These are phyloP conservation scores for Elephantulus edwardii DNA, from an alignment of 2,113 vertebrate genomes.

Conservation along the genomic window DNA sequence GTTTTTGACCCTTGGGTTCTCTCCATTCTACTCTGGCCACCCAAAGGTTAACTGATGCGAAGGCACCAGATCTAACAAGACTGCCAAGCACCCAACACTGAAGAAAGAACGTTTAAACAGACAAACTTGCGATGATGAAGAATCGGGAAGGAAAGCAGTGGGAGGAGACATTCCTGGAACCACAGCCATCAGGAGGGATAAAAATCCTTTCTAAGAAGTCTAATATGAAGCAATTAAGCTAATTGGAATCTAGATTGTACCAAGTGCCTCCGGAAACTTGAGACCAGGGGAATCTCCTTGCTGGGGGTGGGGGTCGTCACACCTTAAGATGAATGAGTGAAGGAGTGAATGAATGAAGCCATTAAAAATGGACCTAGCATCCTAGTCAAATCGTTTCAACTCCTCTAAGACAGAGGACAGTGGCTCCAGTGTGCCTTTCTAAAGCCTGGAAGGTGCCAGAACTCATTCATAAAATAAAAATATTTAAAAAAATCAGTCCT, in stretches of 20 bases:
- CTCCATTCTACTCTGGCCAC: not conserved
- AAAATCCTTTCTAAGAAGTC: constrained; percentile 77
- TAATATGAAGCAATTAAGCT: constrained; percentile 77
- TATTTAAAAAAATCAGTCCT: not conserved
- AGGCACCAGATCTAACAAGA: not conserved
- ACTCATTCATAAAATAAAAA: not conserved
- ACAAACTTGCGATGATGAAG: not conserved
- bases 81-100: not conserved
- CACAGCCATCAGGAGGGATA: constrained; percentile 55
- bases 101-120: not conserved
- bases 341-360: constrained; percentile 63
- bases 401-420: not conserved
- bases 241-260: constrained; percentile 77
- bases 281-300: constrained; percentile 73
- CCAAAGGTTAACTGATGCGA: not conserved
- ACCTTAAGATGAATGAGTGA: constrained; percentile 67
- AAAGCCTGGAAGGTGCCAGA: not conserved
- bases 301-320: constrained; percentile 62
- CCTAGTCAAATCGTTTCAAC: not conserved
- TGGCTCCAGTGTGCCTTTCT: not conserved
- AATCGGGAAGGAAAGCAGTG: constrained; percentile 50
- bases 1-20: not conserved
- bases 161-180: constrained; percentile 71
- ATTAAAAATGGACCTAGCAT: not conserved
- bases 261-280: constrained; percentile 73